Evolutionary conservation across 1,140 invertebrate species (phyloP), one percentile per base, ranked within the genome.

Genomic region (Anadara kagoshimensis): DNA sequence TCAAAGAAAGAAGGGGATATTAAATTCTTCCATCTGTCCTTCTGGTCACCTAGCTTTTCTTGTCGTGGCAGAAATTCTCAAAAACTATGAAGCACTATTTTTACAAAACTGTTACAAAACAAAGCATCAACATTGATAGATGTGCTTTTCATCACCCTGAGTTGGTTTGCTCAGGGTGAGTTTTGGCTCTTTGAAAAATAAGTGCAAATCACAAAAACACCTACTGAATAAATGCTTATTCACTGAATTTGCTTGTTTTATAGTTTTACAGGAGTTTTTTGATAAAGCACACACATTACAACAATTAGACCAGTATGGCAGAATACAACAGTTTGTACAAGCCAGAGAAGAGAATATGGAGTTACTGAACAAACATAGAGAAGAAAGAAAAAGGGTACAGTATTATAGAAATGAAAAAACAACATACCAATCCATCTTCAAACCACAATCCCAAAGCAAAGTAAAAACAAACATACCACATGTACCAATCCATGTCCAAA

Each of bases 261-360:
- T 53, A 68, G 70, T 61, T 62, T 74, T 81, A 22, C 41, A 75
- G 11, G 71, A 75, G 26, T 83, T 82, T 63, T 69, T 81, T 18
- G 69, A 74, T 3, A 75, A 72, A 72, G 78, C 77, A 43, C 77
- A 73, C 59, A 79, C 79, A 56, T 72, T 83, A 71, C 78, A 82
- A 66, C 73, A 78, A n/a, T 69, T 80, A 26, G 81, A 83, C 14
- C 78, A 80, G 49, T 78, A 68, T 68, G 54, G 58, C n/a, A 62
- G 68, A 63, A 53, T 81, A 10, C 69, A 78, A 45, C 75, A 75
- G 49, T 78, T 78, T 76, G 81, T 78, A 10, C 74, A 81, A 54
- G 75, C 77, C 14, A 75, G 78, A 20, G 78, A 78, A 16, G 66
- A 80, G 43, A 80, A 82, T 56, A 70, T 75, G 64, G 54, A 69